Evolutionary conservation across 2,888 invertebrate species (phyloP).

Genomic region (Zhengitettix transpicula): DNA sequence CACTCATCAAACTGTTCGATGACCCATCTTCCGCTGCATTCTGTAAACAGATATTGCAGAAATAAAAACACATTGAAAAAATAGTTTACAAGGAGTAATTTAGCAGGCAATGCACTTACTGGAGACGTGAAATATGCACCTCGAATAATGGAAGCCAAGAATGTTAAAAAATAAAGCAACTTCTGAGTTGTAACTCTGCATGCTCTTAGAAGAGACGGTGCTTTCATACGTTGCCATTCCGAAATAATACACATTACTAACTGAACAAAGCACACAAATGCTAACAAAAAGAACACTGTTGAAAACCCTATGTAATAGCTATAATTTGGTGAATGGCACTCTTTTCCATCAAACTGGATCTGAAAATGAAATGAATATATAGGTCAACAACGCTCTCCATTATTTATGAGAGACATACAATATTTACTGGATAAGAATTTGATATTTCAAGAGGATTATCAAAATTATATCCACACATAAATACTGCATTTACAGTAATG

Average conservation of each 20-base stretch:
- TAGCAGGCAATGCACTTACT: conserved; percentile 34
- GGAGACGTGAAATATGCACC: conserved; percentile 84
- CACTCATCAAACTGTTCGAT: conserved; percentile 73
- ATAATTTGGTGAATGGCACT: conserved; percentile 67
- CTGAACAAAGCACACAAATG: conserved; percentile 69
- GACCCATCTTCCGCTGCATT: conserved; percentile 66
- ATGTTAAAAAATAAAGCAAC: conserved; percentile 71
- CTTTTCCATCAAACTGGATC: conserved; percentile 61
- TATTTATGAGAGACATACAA: no score
- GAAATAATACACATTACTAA: conserved; percentile 66
- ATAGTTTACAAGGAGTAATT: neutral
- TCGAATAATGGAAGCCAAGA: conserved; percentile 65
- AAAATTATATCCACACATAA: no score
- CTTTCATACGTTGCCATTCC: conserved; percentile 69
- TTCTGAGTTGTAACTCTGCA: conserved; percentile 82
- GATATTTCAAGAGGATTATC: no score
- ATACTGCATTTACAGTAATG: no score
- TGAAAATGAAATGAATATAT: conserved; percentile 17
- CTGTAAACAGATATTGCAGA: conserved; percentile 25
- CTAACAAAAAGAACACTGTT: conserved; percentile 61
- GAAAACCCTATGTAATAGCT: conserved; percentile 50
- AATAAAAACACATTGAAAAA: neutral
- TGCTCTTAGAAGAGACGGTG: conserved; percentile 62
- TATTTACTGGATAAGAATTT: no score
- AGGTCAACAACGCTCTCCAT: no score